These are phyloP conservation scores for Coreius guichenoti DNA, from an alignment of 2,797 vertebrate species.

Conservation along the genomic window DNA sequence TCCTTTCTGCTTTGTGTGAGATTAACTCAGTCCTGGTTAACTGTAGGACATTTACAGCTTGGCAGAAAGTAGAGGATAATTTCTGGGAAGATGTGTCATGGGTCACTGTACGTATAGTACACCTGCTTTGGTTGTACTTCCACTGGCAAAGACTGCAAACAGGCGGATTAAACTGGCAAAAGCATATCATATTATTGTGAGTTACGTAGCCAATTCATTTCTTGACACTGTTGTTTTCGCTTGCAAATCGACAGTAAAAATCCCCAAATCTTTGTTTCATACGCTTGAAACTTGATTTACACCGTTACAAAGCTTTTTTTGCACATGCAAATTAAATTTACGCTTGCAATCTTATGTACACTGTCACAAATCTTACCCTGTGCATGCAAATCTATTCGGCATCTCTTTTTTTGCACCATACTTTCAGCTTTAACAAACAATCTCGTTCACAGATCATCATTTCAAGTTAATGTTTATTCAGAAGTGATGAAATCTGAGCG, in stretches of 20 bases:
- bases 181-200: neutral
- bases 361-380: neutral
- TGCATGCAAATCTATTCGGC: neutral
- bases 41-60: neutral
- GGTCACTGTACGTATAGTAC: neutral
- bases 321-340: neutral
- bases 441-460: neutral
- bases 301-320: neutral
- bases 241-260: neutral
- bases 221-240: neutral
- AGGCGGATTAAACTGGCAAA: neutral
- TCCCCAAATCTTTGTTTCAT: neutral
- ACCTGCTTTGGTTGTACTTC: neutral
- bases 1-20: constrained; percentile 1
- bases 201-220: neutral
- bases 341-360: neutral
- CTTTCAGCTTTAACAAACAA: neutral
- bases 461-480: neutral
- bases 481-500: neutral
- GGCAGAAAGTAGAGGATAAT: neutral
- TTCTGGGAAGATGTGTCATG: neutral
- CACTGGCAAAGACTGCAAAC: neutral
- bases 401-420: neutral
- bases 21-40: constrained; percentile 12
- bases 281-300: neutral